Evolutionary conservation across 2,888 invertebrate genomes (phyloP).

Genomic region (Chalcosyrphus nemorum): DNA sequence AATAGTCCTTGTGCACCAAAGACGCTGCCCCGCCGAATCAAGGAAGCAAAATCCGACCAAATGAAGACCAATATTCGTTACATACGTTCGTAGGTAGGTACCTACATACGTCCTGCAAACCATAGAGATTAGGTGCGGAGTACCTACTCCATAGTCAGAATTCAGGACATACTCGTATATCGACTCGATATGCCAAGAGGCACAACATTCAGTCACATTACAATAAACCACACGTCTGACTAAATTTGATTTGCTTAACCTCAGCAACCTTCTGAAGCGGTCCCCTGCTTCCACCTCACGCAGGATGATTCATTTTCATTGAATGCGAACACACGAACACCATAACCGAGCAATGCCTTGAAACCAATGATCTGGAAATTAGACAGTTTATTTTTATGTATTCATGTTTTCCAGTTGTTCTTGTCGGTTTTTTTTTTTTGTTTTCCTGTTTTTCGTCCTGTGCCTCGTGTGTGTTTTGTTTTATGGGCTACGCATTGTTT

Average conservation of each 20-base stretch:
- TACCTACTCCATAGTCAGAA: background rate
- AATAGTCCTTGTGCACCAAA: background rate
- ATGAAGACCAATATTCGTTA: background rate
- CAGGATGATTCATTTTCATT: constrained; percentile 48
- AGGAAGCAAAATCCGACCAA: constrained; percentile 26
- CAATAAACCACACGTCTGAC: constrained; percentile 46
- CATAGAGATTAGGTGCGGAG: background rate
- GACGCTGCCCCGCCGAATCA: background rate
- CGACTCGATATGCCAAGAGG: constrained; percentile 2
- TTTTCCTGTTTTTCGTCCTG: background rate
- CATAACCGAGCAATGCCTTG: constrained; percentile 38
- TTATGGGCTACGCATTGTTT: constrained; percentile 60
- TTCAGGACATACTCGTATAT: background rate
- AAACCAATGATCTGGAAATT: constrained; percentile 63
- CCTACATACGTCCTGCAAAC: background rate
- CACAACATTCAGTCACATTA: constrained; percentile 17
- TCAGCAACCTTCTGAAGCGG: background rate
- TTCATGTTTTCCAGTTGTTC: constrained; percentile 64
- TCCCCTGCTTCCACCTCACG: background rate
- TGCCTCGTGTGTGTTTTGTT: constrained; percentile 19
- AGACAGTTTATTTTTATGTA: constrained; percentile 62
- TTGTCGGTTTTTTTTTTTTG: background rate
- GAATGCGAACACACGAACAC: constrained; percentile 45
- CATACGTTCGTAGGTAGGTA: background rate
- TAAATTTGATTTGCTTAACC: constrained; percentile 41